Conservation (phyloP, 2,888 invertebrate species). For the Barypeithes pellucidus region DNA sequence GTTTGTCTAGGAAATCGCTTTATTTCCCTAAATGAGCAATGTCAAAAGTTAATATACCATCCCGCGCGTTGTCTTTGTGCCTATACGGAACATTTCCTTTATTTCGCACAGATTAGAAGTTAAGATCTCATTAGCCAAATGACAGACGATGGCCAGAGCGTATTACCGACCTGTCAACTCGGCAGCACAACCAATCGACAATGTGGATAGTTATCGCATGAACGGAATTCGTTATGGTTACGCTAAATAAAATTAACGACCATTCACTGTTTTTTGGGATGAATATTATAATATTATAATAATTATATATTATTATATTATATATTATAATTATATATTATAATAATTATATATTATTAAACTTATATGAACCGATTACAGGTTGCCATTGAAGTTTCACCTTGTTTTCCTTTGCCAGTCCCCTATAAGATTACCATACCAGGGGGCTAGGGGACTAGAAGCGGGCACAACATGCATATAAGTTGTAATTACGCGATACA, state of each 20-base stretch:
- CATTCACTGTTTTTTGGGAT: too few species aligned
- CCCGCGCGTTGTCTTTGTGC: slow-evolving; percentile 29
- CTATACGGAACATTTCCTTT: slow-evolving; percentile 52
- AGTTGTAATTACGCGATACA: too few species aligned
- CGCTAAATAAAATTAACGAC: slow-evolving; percentile 9
- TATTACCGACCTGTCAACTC: slow-evolving; percentile 54
- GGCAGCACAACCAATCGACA: slow-evolving; percentile 46
- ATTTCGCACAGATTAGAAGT: slow-evolving; percentile 62
- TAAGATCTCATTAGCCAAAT: slow-evolving; percentile 68
- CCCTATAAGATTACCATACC: too few species aligned
- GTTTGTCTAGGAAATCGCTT: neutral
- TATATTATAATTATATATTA: too few species aligned
- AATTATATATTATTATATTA: too few species aligned
- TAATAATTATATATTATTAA: too few species aligned
- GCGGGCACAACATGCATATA: too few species aligned
- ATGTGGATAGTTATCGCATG: slow-evolving; percentile 13
- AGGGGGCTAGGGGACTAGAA: too few species aligned
- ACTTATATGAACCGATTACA: too few species aligned
- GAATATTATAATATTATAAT: too few species aligned
- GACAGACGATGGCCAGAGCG: slow-evolving; percentile 67
- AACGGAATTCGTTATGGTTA: slow-evolving; percentile 6
- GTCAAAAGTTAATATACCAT: slow-evolving; percentile 41
- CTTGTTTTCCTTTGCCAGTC: too few species aligned
- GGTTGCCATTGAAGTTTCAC: too few species aligned
- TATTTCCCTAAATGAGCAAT: slow-evolving; percentile 19